Evolutionary conservation across 2,888 invertebrate species (phyloP).

Genomic region (Andrena camellia): DNA sequence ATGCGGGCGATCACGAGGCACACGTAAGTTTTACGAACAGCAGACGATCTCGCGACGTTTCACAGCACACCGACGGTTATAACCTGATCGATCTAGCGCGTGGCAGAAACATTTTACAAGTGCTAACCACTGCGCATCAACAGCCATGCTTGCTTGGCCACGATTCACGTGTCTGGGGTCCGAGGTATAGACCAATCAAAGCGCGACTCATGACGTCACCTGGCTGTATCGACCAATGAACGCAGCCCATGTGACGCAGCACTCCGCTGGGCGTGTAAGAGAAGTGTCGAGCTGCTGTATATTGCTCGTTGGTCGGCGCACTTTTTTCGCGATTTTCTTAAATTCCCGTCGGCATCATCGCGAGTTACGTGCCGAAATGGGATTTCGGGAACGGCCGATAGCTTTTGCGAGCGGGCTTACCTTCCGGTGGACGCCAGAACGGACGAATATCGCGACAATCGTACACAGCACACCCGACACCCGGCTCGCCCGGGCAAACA

Average conservation of each 20-base stretch:
- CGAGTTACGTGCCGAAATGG: conserved; percentile 5
- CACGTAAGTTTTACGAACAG: conserved; percentile 52
- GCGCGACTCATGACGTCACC: conserved; percentile 83
- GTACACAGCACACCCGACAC: conserved; percentile 77
- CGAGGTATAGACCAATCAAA: conserved; percentile 82
- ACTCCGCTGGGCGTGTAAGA: conserved; percentile 80
- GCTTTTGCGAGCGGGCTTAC: conserved; percentile 57
- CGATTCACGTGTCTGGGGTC: conserved; percentile 85
- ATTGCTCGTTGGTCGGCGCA: conserved; percentile 64
- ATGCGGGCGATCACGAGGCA: conserved; percentile 46
- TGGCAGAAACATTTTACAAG: conserved; percentile 84
- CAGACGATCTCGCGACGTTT: conserved; percentile 67
- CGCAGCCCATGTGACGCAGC: conserved; percentile 86
- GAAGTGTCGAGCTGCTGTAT: conserved; percentile 71
- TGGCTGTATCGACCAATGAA: conserved; percentile 86
- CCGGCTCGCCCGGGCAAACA: conserved; percentile 83
- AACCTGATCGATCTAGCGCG: conserved; percentile 84
- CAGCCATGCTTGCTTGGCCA: conserved; percentile 85
- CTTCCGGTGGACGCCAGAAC: conserved; percentile 72
- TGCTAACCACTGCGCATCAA: conserved; percentile 85
- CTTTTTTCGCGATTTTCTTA: conserved; percentile 58
- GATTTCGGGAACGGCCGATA: conserved; percentile 29
- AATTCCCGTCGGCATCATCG: conserved; percentile 37
- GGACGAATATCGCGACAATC: conserved; percentile 66
- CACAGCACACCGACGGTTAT: conserved; percentile 77